Evolutionary conservation across 1,140 invertebrate species (phyloP), one percentile per base, ranked within the genome.

Genomic region (Pogonognathellus flavescens): DNA sequence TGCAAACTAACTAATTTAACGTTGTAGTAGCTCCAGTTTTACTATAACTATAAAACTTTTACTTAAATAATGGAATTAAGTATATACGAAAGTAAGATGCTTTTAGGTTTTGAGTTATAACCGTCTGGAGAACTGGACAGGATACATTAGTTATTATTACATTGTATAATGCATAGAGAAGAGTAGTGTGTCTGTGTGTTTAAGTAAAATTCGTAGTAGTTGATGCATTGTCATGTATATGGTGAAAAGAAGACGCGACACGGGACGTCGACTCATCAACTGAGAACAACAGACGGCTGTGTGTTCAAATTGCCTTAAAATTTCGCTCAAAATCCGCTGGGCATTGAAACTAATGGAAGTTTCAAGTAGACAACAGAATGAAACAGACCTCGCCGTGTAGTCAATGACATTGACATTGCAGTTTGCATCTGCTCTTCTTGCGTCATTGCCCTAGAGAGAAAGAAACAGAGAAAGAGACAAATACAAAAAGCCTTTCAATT

Each of bases 291-390:
- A 66, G 62, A 66, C 20, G 62, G 62, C 11, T 20, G 25, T 20
- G 25, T 41, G 31, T 41, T 41, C 31, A 66, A 66, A 66, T 66
- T 66, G 20, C 62, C 70, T 76, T n/a, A 57, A n/a, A 76, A 50
- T 76, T n/a, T 76, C 31, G 4, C 14, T 16, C 16, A 76, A 76
- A 76, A 76, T 31, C 70, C 70, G 49, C 41, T 50, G 70, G 70
- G 70, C 70, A 76, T 76, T 76, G 70, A 76, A 49, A 76, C 70
- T 76, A 76, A 76, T 76, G 70, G 70, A 76, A 76, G 31, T 76
- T 76, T 76, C 70, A 50, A 76, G 70, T 76, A 76, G 31, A 76
- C 25, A 76, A 76, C 62, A 60, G 59, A 60, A 20, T 60, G 18
- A 16, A 70, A 70, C 66, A 70, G 62, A 70, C 20, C 62, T n/a